Conservation (phyloP, 2,113 vertebrate species). For the Entomyzon cyanotis region DNA sequence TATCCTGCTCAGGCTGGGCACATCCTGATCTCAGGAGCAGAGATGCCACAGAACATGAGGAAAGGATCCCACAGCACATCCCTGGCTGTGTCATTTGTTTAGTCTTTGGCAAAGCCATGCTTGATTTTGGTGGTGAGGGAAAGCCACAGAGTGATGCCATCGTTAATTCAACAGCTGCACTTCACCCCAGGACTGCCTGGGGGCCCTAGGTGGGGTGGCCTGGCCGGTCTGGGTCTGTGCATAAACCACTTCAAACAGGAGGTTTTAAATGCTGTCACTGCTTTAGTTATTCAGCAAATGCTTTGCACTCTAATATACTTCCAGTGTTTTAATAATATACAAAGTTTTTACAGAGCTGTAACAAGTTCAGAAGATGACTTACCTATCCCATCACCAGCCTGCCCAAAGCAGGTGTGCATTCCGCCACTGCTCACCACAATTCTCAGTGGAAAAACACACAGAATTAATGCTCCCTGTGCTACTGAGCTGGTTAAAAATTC, state of each 20-base stretch:
- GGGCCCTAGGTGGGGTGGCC: not conserved
- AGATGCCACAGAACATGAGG: not conserved
- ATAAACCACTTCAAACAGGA: not conserved
- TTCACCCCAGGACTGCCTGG: not conserved
- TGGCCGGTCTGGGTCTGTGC: accelerated
- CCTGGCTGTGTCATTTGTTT: not conserved
- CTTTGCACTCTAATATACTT: not conserved
- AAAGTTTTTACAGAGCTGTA: not conserved
- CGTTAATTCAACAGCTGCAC: not conserved
- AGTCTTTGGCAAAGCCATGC: not conserved
- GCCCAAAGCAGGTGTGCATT: accelerated
- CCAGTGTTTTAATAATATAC: not conserved
- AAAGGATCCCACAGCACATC: too few species aligned
- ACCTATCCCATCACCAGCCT: not conserved
- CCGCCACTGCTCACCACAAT: not conserved
- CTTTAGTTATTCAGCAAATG: not conserved
- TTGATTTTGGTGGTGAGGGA: not conserved
- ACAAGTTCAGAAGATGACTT: not conserved
- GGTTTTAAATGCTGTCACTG: not conserved
- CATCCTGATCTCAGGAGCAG: not conserved
- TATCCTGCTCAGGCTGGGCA: not conserved
- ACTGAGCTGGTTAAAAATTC: not conserved
- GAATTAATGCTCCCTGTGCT: not conserved
- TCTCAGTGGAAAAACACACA: not conserved
- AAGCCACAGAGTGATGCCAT: not conserved